phyloP scores from a whole-genome alignment of 2,797 vertebrate genomes.

The Pristis pectinata region DNA sequence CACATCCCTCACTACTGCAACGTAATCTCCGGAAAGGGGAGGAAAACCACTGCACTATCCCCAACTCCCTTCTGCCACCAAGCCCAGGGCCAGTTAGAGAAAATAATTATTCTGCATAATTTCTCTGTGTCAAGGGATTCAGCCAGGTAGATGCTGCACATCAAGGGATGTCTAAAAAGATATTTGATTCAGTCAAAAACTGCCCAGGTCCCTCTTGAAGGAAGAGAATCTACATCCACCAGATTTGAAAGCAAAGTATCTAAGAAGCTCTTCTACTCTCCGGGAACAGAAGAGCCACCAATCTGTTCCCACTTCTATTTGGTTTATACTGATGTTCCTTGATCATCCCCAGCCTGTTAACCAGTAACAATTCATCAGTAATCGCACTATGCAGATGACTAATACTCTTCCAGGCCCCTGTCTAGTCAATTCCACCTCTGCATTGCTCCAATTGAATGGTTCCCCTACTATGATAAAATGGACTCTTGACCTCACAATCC shows the following conservation, averaged over 20 bases:
- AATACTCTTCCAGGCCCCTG: too few relatives aligned
- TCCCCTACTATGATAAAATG: too few relatives aligned
- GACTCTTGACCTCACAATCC: too few relatives aligned
- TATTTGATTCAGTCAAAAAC: too few relatives aligned
- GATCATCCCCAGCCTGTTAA: background rate
- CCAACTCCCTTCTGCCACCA: background rate
- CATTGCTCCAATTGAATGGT: too few relatives aligned
- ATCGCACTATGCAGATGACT: background rate
- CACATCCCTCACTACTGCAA: background rate
- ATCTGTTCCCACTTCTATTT: background rate
- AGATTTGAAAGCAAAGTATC: too few relatives aligned
- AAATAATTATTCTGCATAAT: background rate
- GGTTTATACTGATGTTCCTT: background rate
- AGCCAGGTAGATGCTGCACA: background rate
- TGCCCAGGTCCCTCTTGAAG: too few relatives aligned
- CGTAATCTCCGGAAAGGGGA: background rate
- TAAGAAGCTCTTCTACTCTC: too few relatives aligned
- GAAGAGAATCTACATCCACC: too few relatives aligned
- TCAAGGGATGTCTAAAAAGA: background rate
- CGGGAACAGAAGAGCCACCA: background rate
- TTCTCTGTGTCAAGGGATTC: background rate
- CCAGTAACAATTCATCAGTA: background rate
- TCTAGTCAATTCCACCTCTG: too few relatives aligned
- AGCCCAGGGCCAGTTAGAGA: background rate
- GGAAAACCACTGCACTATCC: too few relatives aligned